Base-by-base conservation (phyloP, 2,113 vertebrate genomes). In the Proteles cristata region DNA sequence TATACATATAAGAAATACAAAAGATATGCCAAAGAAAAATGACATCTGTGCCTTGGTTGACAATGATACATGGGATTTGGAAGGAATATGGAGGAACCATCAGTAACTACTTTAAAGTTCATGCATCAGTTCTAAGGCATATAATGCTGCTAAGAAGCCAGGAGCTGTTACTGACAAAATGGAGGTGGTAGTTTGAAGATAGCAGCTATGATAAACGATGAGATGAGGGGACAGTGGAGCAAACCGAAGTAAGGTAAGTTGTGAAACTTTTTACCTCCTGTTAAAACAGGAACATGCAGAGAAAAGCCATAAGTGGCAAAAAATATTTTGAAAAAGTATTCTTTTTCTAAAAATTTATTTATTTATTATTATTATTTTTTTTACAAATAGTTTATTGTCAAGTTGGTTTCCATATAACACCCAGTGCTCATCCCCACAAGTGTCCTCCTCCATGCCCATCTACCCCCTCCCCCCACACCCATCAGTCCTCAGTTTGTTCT, bases 101-200 rank as follows among this genome's bases (percentile, higher is more conserved):
- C 91, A 97, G 82, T 76, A 96, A 97, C 71, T 98, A 50, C 50
- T 89, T 86, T 88, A 97, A 96, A 97, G 58, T 98, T 26, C 25
- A 55, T 97, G 73, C 83, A 97, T 96, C 88, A 97, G 88, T 83
- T 98, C 39, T 77, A 77, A 97, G 88, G 85, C 97, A 77, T 79
- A 31, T 61, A 96, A 92, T 92, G 96, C 80, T 97, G 53, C 82
- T 82, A 96, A 92, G 65, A 58, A 97, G 16, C 15, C 82, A 97
- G 65, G 96, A 96, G 5, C 6, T 16, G 73, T 93, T 93, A 21
- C n/a, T 93, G 84, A 97, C 12, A 81, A 93, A 98, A 98, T 94
- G 71, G 97, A 98, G 71, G 76, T 61, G 39, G 74, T 19, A 96
- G 87, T 98, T 97, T 98, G 96, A 98, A 98, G 97, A 96, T 12